Base-by-base conservation (phyloP, 2,888 invertebrate species). In the Lumbricus terrestris region DNA sequence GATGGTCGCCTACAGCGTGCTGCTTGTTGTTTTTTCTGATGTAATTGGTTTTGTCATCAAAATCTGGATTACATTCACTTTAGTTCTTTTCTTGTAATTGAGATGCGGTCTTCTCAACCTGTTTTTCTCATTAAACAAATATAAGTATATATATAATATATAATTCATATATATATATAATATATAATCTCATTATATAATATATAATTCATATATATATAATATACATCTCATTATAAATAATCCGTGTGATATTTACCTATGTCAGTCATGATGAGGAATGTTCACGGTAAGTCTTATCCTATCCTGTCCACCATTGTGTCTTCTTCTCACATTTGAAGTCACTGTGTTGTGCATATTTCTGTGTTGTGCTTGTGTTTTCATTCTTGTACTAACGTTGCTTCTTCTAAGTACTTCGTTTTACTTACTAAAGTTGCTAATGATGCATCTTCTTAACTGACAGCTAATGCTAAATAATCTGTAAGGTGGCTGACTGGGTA, bases 261-360 rank as follows among this genome's bases (percentile, higher is more conserved):
- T 2, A 85, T 85, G 34, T 85, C 40, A 90, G 90, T 85, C 40
- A 82, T 89, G n/a, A 83, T 82, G 90, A 90, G 37, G 90, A 90
- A 35, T 88, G 88, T 69, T 40, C 88, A 69, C 33, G 34, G 88
- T 88, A 42, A 42, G 34, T 83, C 0, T 34, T 5, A 11, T 69
- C 35, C 89, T 29, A 0, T 69, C 23, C 69, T 29, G 89, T 69
- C 38, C n/a, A 2, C 69, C 42, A n/a, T 16, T 34, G 54, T 42
- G 37, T 88, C 37, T 89, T 89, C 38, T 29, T 69, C n/a, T 6
- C 11, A n/a, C n/a, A 29, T 69, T 69, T 69, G 2, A 69, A n/a
- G 69, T 69, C n/a, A 13, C 69, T 69, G 8, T 69, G 69, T 69
- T n/a, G 69, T 69, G 69, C 11, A n/a, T 29, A 6, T 69, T 69